A percentile compares a stretch with the other conserved stretches of the same genome.
These are phyloP conservation scores for Odocoileus hemionus DNA, from an alignment of 2,113 vertebrate species.

Conservation along the genomic window DNA sequence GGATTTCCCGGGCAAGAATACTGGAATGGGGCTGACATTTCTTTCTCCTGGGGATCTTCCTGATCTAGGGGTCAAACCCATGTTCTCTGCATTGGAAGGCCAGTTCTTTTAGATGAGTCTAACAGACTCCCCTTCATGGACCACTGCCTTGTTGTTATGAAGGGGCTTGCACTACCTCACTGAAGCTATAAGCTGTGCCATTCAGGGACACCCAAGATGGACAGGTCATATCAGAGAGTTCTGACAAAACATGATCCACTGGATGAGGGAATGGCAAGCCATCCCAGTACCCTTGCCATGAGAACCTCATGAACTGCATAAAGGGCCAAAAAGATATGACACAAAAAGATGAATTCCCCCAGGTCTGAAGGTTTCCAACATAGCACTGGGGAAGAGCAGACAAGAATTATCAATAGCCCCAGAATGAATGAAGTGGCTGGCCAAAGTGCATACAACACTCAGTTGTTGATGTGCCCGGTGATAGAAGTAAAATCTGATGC, in stretches of 20 bases:
- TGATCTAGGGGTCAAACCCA: neutral
- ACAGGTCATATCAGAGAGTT: neutral
- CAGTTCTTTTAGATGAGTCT: neutral
- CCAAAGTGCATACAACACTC: neutral
- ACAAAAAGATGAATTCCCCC: neutral
- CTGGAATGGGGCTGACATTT: neutral
- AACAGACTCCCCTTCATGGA: neutral
- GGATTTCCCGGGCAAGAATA: neutral
- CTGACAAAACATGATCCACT: neutral
- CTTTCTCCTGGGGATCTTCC: neutral
- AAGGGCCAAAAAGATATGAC: too few species aligned
- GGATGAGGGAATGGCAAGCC: neutral
- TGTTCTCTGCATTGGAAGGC: neutral
- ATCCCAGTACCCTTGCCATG: neutral
- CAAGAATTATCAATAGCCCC: neutral
- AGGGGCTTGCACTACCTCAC: neutral
- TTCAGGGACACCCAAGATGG: neutral
- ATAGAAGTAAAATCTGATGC: neutral
- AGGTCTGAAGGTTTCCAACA: neutral
- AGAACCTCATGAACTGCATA: too few species aligned
- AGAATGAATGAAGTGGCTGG: neutral
- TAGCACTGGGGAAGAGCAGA: neutral
- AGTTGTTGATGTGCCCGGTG: neutral
- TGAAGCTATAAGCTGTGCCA: neutral
- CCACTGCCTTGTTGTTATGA: neutral